Conservation (phyloP, 2,888 invertebrate species). For the Callyntrura sp. region DNA sequence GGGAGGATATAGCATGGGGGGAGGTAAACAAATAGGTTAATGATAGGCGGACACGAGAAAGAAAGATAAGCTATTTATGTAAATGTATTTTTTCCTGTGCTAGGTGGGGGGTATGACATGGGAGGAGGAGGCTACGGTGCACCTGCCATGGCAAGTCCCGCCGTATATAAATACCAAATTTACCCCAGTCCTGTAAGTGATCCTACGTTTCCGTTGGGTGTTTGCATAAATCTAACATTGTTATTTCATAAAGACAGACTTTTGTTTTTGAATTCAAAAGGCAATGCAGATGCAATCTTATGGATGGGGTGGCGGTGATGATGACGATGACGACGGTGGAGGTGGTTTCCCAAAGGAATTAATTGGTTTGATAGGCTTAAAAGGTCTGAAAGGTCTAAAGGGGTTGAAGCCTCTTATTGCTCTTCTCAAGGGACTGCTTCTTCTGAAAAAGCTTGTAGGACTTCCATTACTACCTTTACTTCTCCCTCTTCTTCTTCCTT, state of each 20-base stretch:
- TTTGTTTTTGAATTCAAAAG: conserved; percentile 27
- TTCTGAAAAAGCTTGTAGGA: conserved; percentile 49
- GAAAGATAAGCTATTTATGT: too few relatives aligned
- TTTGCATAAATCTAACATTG: neutral
- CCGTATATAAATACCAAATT: conserved; percentile 64
- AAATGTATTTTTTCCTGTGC: too few relatives aligned
- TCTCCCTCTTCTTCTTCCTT: conserved; percentile 53
- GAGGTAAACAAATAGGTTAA: too few relatives aligned
- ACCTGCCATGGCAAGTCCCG: conserved; percentile 66
- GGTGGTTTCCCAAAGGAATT: conserved; percentile 62
- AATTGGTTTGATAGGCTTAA: conserved; percentile 50
- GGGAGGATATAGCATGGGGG: conserved; percentile 67
- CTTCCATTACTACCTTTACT: conserved; percentile 59
- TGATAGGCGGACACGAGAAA: neutral
- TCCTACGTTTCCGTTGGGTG: neutral
- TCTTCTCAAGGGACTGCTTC: conserved; percentile 36
- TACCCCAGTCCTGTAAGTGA: conserved; percentile 62
- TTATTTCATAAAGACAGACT: too few relatives aligned
- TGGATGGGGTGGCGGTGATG: conserved; percentile 47
- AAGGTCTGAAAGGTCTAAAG: conserved; percentile 56
- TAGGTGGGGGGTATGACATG: conserved; percentile 49
- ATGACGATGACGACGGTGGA: conserved; percentile 41
- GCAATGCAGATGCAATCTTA: conserved; percentile 46
- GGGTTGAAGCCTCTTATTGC: conserved; percentile 41
- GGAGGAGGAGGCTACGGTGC: conserved; percentile 54